Conservation (phyloP, 92 coral and sea anemone species). For the Porites divaricata region DNA sequence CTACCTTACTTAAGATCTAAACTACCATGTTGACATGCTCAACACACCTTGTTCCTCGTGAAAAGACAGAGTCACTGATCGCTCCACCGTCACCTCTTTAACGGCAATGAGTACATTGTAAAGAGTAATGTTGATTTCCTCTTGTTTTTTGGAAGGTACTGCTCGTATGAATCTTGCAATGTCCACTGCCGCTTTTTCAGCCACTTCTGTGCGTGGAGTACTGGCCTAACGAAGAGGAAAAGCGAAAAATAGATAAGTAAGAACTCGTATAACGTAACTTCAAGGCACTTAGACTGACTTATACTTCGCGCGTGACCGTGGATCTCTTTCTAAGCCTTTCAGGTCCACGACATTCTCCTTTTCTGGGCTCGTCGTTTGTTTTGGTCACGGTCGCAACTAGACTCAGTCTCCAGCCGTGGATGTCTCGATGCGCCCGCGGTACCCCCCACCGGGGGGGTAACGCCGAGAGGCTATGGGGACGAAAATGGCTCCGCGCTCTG, state of each 20-base stretch:
- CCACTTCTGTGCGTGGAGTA: conserved; percentile 79
- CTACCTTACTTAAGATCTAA: background rate
- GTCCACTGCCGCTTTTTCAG: conserved; percentile 88
- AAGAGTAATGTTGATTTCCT: conserved; percentile 71
- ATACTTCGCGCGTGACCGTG: background rate
- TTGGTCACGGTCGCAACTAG: too few relatives aligned
- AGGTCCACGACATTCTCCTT: background rate
- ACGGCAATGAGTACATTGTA: conserved; percentile 90
- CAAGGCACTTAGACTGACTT: too few relatives aligned
- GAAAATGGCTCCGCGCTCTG: too few relatives aligned
- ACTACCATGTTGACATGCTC: background rate
- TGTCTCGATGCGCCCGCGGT: too few relatives aligned
- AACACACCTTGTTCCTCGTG: conserved; percentile 76
- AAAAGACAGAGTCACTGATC: conserved; percentile 78
- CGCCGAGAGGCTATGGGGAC: too few relatives aligned
- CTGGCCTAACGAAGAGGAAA: conserved; percentile 70
- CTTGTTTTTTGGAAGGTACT: conserved; percentile 47
- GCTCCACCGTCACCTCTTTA: conserved; percentile 86
- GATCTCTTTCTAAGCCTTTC: background rate
- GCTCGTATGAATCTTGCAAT: conserved; percentile 83
- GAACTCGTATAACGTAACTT: too few relatives aligned
- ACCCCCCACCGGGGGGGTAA: too few relatives aligned
- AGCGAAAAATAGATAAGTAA: background rate
- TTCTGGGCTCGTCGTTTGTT: too few relatives aligned
- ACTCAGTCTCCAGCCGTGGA: too few relatives aligned